phyloP scores from a whole-genome alignment of 2,797 vertebrate species.

The Trachurus trachurus region DNA sequence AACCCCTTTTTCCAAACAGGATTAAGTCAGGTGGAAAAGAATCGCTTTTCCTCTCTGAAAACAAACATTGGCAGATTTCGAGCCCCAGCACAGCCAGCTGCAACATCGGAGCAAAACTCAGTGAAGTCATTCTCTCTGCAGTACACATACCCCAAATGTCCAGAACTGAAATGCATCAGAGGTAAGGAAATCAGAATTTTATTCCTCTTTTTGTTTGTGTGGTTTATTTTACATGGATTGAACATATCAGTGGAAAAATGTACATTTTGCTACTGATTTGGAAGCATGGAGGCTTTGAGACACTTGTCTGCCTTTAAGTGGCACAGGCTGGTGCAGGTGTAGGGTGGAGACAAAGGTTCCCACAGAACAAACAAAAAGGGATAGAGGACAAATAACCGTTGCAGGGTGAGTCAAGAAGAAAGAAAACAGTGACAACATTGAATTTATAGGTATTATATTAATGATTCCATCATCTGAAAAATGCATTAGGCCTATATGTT shows the following conservation, averaged over 20 bases:
- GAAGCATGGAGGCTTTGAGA: too few relatives aligned
- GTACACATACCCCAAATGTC: slow-evolving; percentile 64
- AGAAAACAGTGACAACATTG: too few relatives aligned
- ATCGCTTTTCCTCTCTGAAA: slow-evolving; percentile 44
- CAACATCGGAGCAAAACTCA: slow-evolving; percentile 33
- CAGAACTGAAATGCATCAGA: slow-evolving; percentile 38
- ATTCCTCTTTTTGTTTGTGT: background rate
- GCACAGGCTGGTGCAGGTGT: too few relatives aligned
- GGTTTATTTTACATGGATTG: background rate
- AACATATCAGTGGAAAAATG: too few relatives aligned
- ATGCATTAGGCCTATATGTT: too few relatives aligned
- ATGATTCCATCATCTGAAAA: too few relatives aligned
- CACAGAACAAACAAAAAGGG: too few relatives aligned
- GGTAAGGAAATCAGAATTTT: slow-evolving; percentile 34
- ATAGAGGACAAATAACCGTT: too few relatives aligned
- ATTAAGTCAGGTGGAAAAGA: slow-evolving; percentile 60
- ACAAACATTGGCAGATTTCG: slow-evolving; percentile 30
- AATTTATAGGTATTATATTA: too few relatives aligned
- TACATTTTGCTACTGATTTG: too few relatives aligned
- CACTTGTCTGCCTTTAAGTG: background rate
- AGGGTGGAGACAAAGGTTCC: too few relatives aligned
- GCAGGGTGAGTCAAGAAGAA: too few relatives aligned
- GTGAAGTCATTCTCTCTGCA: slow-evolving; percentile 22
- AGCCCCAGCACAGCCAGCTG: slow-evolving; percentile 2
- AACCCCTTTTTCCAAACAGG: slow-evolving; percentile 6